These are phyloP conservation scores for Callithrix jacchus DNA, from an alignment of 2,113 vertebrate genomes.

Conservation along the genomic window DNA sequence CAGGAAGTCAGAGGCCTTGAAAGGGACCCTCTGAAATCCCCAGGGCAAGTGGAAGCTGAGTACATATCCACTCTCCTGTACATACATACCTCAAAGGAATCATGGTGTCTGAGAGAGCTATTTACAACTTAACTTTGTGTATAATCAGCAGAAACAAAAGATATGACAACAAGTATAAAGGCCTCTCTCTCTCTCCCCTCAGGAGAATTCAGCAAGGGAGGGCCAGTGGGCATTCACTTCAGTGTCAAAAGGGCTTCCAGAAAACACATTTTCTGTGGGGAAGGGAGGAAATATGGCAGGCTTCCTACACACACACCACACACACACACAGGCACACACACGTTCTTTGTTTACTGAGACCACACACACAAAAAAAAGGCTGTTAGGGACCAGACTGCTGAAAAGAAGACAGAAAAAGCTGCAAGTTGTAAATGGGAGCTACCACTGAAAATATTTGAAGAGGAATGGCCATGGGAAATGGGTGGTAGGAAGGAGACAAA, in stretches of 20 bases:
- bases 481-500: background rate
- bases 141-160: slow-evolving; percentile 84
- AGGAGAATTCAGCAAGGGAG: slow-evolving; percentile 58
- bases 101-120: slow-evolving; percentile 77
- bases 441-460: background rate
- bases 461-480: background rate
- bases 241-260: slow-evolving; percentile 65
- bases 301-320: background rate
- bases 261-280: slow-evolving; percentile 54
- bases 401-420: slow-evolving; percentile 43
- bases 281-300: slow-evolving; percentile 56
- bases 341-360: slow-evolving; percentile 41
- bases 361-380: background rate
- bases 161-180: slow-evolving; percentile 76
- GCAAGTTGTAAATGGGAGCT: background rate
- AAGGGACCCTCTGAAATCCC: slow-evolving; percentile 79
- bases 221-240: slow-evolving; percentile 56
- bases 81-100: slow-evolving; percentile 82
- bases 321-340: background rate
- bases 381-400: slow-evolving; percentile 24
- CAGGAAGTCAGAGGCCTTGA: slow-evolving; percentile 76
- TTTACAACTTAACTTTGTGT: slow-evolving; percentile 83
- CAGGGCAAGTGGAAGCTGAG: slow-evolving; percentile 68
- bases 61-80: slow-evolving; percentile 63
- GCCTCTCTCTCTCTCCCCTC: slow-evolving; percentile 33